Evolutionary conservation across 2,797 vertebrate genomes (phyloP).

Genomic region (Brotula barbata): DNA sequence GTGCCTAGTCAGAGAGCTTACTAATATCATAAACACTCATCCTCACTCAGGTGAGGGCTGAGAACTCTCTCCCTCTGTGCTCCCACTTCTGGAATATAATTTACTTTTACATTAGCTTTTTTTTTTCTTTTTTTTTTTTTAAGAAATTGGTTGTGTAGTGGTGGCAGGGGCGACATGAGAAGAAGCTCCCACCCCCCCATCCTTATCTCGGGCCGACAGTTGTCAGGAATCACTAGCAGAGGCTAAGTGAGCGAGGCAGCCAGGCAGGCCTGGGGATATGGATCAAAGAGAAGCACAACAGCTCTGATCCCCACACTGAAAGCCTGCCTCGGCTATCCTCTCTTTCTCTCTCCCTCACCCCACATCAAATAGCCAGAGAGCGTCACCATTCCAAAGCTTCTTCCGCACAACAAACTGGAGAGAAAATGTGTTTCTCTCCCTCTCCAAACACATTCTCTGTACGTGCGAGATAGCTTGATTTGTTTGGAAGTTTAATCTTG

Average conservation of each 20-base stretch:
- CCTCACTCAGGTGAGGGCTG: constrained; percentile 54
- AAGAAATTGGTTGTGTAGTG: constrained; percentile 5
- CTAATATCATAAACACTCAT: constrained; percentile 57
- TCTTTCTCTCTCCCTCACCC: constrained; percentile 49
- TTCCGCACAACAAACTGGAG: constrained; percentile 59
- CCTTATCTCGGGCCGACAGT: constrained; percentile 99
- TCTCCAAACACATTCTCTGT: no score
- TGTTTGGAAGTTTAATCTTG: no score
- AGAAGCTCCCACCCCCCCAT: constrained; percentile 62
- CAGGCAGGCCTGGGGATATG: constrained; percentile 97
- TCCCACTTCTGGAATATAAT: constrained; percentile 20
- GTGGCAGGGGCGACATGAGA: background rate
- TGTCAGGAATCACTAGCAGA: constrained; percentile 97
- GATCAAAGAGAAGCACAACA: constrained; percentile 95
- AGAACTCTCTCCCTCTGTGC: background rate
- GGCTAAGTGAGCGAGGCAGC: constrained; percentile 84
- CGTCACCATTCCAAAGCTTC: constrained; percentile 77
- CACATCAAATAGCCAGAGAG: constrained; percentile 81
- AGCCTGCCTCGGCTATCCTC: constrained; percentile 79
- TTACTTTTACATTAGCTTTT: constrained; percentile 15
- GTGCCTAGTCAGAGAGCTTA: constrained; percentile 73
- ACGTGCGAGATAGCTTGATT: no score
- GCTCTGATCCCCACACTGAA: constrained; percentile 90
- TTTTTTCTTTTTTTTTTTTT: no score
- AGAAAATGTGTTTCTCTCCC: constrained; percentile 35